Evolutionary conservation across 92 coral and sea anemone species (phyloP).

Genomic region (Phymanthus crucifer): DNA sequence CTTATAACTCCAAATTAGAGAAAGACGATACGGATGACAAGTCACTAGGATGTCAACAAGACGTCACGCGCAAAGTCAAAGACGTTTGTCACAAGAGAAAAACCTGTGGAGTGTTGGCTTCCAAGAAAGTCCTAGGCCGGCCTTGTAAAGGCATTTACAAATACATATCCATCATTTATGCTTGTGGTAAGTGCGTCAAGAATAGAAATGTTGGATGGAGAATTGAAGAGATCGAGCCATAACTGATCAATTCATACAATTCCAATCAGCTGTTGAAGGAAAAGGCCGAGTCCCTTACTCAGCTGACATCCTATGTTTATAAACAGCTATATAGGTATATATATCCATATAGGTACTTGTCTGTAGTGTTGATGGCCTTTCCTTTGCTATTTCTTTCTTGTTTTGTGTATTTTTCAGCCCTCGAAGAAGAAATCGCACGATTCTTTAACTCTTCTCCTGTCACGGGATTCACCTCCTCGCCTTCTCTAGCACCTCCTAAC

Average conservation of each 20-base stretch:
- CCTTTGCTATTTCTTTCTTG: neutral
- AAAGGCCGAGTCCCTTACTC: neutral
- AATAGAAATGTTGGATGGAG: neutral
- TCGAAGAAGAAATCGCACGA: neutral
- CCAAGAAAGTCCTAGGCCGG: constrained; percentile 40
- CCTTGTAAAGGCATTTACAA: constrained; percentile 70
- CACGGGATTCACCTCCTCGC: neutral
- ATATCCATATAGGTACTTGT: neutral
- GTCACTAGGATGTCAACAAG: neutral
- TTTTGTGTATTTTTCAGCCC: neutral
- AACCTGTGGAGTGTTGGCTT: constrained; percentile 37
- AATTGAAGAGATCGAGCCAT: neutral
- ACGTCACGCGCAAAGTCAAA: constrained; percentile 23
- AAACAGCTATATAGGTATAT: neutral
- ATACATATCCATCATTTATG: constrained; percentile 50
- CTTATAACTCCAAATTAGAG: constrained; percentile 5
- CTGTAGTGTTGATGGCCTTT: neutral
- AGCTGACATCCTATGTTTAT: neutral
- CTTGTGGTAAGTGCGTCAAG: constrained; percentile 60
- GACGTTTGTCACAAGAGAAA: constrained; percentile 48
- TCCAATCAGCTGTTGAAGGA: no score
- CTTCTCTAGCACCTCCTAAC: neutral
- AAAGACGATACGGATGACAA: constrained; percentile 32
- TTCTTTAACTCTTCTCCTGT: neutral
- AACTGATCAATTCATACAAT: neutral